A percentile compares a stretch with the other conserved stretches of the same genome.
phyloP scores from a whole-genome alignment of 2,888 invertebrate species.

The Ormyrus nitidulus region DNA sequence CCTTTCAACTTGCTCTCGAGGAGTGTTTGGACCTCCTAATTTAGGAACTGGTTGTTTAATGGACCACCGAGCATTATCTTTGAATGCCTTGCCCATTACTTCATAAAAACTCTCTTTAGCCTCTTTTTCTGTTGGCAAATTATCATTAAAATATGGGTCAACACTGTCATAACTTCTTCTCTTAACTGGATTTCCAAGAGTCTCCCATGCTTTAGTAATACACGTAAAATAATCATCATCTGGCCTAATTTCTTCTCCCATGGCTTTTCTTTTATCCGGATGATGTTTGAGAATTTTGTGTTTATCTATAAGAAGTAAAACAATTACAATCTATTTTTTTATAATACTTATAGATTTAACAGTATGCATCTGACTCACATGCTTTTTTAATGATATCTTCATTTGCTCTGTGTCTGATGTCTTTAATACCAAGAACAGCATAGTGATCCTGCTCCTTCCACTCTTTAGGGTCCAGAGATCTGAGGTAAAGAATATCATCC shows the following conservation, averaged over 20 bases:
- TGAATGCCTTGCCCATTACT: conserved; percentile 81
- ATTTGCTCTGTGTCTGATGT: conserved; percentile 88
- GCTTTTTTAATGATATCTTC: conserved; percentile 96
- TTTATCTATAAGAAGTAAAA: conserved; percentile 76
- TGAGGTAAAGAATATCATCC: conserved; percentile 88
- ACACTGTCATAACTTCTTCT: conserved; percentile 96
- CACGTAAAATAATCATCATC: conserved; percentile 99
- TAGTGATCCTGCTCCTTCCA: conserved; percentile 99
- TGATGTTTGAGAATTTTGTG: conserved; percentile 95
- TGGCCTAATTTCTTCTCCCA: conserved; percentile 89
- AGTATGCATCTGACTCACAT: conserved; percentile 79
- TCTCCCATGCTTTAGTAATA: conserved; percentile 98
- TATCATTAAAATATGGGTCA: conserved; percentile 95
- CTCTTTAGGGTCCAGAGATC: conserved; percentile 94
- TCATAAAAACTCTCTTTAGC: conserved; percentile 89
- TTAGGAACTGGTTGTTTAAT: conserved; percentile 90
- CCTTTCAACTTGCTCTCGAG: conserved; percentile 89
- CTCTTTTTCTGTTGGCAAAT: conserved; percentile 85
- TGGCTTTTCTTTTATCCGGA: conserved; percentile 96
- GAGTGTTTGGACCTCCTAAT: conserved; percentile 86
- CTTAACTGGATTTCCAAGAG: conserved; percentile 86
- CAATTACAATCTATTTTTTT: not conserved
- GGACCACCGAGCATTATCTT: conserved; percentile 93
- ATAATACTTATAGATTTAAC: not conserved
- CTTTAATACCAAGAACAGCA: conserved; percentile 92